These are phyloP conservation scores for Zaprionus ghesquierei DNA, from an alignment of 1,140 invertebrate species.

Conservation along the genomic window DNA sequence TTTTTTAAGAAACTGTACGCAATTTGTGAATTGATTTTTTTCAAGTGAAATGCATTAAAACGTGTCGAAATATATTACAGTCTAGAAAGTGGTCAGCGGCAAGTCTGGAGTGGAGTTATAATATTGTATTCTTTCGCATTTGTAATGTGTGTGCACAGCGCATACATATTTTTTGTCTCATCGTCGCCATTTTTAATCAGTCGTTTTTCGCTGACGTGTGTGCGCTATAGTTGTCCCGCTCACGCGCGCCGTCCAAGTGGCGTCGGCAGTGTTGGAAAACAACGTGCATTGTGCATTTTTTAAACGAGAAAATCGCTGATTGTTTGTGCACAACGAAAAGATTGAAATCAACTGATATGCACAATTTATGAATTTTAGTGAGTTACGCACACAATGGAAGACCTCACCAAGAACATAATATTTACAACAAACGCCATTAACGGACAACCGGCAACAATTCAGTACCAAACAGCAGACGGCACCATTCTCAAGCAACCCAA, in stretches of 20 bases:
- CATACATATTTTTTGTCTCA: conserved; percentile 71
- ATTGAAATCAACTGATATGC: not conserved
- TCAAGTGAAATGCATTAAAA: not conserved
- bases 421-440: conserved; percentile 79
- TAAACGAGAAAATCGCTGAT: conserved; percentile 14
- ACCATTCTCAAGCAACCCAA: conserved; percentile 81
- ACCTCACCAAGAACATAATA: conserved; percentile 82
- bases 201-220: conserved; percentile 65
- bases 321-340: not conserved
- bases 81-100: not conserved
- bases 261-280: conserved; percentile 62
- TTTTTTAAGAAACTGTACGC: not conserved
- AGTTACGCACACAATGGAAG: conserved; percentile 67
- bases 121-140: conserved; percentile 33
- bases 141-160: conserved; percentile 41
- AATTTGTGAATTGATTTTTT: not conserved
- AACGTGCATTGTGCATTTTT: conserved; percentile 16
- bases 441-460: conserved; percentile 79
- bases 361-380: conserved; percentile 31
- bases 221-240: conserved; percentile 45
- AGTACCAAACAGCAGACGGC: conserved; percentile 81
- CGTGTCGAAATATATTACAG: not conserved
- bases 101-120: conserved; percentile 25
- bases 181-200: conserved; percentile 76
- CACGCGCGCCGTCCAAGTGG: conserved; percentile 17